Base-by-base conservation (phyloP, 2,113 vertebrate species). In the Perca flavescens region DNA sequence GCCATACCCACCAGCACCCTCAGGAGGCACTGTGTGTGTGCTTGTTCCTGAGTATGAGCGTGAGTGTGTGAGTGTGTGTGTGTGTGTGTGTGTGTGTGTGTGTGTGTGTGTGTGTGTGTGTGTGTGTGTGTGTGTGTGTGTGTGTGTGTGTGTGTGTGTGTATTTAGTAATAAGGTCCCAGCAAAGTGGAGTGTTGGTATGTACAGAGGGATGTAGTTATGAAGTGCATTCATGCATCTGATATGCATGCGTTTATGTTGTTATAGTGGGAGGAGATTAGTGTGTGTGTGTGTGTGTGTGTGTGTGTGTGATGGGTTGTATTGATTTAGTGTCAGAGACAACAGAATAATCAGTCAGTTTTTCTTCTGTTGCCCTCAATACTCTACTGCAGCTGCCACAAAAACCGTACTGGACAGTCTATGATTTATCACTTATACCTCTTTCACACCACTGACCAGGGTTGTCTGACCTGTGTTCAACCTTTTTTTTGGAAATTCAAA, bases 1-100 rank as follows among this genome's bases (percentile, higher is more conserved):
- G 79, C 87, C 86, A 49, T 92, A 74, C 79, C 87, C 84, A 89
- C 87, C 88, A 74, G 83, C 87, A 86, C 64, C 86, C 91, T 86
- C 83, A 81, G 80, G 89, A 88, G 88, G 74, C 70, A 62, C 31
- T 16, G 49, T 36, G 43, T 61, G 46, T 13, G 43, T n/a, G 50
- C 7, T 16, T 61, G 15, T 61, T 34, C 17, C 16, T 68, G 28
- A 43, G 34, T 60, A 19, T 52, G 56, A 36, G 46, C 68, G 19
- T 13, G 43, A 17, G 50, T n/a, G n/a, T n/a, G n/a, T n/a, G n/a
- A n/a, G n/a, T n/a, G n/a, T n/a, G n/a, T n/a, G n/a, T n/a, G n/a
- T n/a, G n/a, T n/a, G n/a, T n/a, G n/a, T n/a, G n/a, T n/a, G n/a
- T n/a, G n/a, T n/a, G n/a, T n/a, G n/a, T n/a, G n/a, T n/a, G n/a